Percentiles rank a stretch among this genome's conserved stretches.
Conservation (phyloP, 2,888 invertebrate species). For the Cephus rjabovi region DNA sequence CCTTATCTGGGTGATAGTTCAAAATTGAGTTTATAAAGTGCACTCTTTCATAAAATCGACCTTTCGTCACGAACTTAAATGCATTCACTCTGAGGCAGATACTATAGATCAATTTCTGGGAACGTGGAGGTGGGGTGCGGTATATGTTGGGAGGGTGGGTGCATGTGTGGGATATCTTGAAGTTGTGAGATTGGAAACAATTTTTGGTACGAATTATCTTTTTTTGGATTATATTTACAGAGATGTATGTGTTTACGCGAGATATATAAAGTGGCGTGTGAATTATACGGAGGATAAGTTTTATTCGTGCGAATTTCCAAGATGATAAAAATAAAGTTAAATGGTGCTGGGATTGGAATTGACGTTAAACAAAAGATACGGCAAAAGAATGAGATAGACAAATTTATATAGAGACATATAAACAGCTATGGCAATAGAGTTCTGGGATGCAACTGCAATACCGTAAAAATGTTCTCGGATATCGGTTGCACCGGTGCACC, state of each 20-base stretch:
- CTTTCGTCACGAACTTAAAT: conserved; percentile 15
- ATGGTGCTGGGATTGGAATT: too few relatives aligned
- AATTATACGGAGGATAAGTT: too few relatives aligned
- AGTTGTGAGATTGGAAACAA: neutral
- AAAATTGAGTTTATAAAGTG: conserved; percentile 54
- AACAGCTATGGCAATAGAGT: too few relatives aligned
- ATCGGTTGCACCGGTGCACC: conserved; percentile 17
- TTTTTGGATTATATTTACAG: neutral
- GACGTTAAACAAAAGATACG: too few relatives aligned
- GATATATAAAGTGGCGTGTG: too few relatives aligned
- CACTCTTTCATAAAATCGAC: conserved; percentile 36
- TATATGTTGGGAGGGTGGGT: neutral
- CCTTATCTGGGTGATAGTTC: conserved; percentile 48
- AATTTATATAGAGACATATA: too few relatives aligned
- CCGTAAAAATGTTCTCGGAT: too few relatives aligned
- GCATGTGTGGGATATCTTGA: neutral
- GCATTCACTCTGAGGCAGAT: neutral
- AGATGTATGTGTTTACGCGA: too few relatives aligned
- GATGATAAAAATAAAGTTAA: too few relatives aligned
- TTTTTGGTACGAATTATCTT: neutral
- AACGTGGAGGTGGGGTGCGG: neutral
- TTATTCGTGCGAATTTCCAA: too few relatives aligned
- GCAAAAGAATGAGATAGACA: too few relatives aligned
- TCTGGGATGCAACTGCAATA: too few relatives aligned
- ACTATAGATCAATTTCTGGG: neutral